phyloP scores from a whole-genome alignment of 2,113 vertebrate genomes.

The Cranoglanis bouderius region DNA sequence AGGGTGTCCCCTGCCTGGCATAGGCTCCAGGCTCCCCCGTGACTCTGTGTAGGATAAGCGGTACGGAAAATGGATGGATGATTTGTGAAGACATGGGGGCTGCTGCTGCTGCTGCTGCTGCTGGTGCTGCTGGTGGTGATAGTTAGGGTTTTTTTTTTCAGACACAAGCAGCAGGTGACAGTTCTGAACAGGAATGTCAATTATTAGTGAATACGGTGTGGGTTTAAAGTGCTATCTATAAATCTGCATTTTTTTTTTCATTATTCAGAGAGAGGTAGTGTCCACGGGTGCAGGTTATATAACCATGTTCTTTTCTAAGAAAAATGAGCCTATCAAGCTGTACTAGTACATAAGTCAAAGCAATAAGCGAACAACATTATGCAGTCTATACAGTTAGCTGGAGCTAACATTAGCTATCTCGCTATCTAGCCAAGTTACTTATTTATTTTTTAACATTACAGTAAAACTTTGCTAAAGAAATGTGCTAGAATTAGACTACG shows the following conservation, averaged over 20 bases:
- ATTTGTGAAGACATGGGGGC: background rate
- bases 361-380: background rate
- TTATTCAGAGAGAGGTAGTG: background rate
- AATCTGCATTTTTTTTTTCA: background rate
- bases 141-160: background rate
- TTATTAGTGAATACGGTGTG: background rate
- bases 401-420: background rate
- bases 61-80: no score
- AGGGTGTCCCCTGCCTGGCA: no score
- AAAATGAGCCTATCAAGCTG: background rate
- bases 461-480: background rate
- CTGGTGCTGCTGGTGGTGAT: background rate
- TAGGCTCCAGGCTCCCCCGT: no score
- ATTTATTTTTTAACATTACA: background rate
- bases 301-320: background rate
- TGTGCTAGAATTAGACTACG: background rate
- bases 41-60: no score
- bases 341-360: background rate
- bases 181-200: background rate
- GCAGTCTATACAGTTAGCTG: background rate
- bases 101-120: background rate
- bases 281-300: background rate
- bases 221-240: background rate
- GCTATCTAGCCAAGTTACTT: background rate
- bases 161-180: background rate